Evolutionary conservation across 1,140 invertebrate genomes (phyloP).

Genomic region (Heliconius hermathena): DNA sequence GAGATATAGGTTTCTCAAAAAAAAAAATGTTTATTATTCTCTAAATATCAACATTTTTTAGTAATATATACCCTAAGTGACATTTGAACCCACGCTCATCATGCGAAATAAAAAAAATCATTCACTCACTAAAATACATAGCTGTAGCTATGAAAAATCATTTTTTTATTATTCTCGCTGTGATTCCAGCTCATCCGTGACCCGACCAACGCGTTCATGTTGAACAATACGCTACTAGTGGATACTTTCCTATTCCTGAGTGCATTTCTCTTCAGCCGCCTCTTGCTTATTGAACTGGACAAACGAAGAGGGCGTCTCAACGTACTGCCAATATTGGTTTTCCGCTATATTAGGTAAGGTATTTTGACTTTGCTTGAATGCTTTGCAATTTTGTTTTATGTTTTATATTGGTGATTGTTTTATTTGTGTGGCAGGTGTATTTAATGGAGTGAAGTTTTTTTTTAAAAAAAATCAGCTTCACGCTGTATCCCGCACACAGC

Average conservation of each 20-base stretch:
- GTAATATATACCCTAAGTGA: too few relatives aligned
- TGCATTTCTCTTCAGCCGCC: constrained; percentile 85
- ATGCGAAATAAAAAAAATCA: too few relatives aligned
- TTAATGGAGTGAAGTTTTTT: too few relatives aligned
- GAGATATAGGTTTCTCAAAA: too few relatives aligned
- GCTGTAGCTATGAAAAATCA: not conserved
- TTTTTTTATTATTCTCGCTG: constrained; percentile 14
- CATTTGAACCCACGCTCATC: too few relatives aligned
- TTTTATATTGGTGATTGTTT: not conserved
- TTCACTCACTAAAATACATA: too few relatives aligned
- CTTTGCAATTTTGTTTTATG: constrained; percentile 3
- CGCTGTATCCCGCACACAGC: too few relatives aligned
- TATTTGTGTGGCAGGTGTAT: not conserved
- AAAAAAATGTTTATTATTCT: too few relatives aligned
- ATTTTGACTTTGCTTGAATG: constrained; percentile 24
- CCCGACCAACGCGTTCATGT: constrained; percentile 78
- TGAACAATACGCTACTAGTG: constrained; percentile 85
- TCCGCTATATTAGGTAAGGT: constrained; percentile 84
- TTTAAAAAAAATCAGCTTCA: too few relatives aligned
- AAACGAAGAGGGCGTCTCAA: constrained; percentile 84
- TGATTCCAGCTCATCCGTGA: constrained; percentile 58
- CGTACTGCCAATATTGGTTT: constrained; percentile 83
- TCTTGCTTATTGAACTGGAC: constrained; percentile 86
- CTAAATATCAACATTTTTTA: too few relatives aligned
- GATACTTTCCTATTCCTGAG: constrained; percentile 88